Conservation (phyloP, 2,113 vertebrate species). For the Balaeniceps rex region DNA sequence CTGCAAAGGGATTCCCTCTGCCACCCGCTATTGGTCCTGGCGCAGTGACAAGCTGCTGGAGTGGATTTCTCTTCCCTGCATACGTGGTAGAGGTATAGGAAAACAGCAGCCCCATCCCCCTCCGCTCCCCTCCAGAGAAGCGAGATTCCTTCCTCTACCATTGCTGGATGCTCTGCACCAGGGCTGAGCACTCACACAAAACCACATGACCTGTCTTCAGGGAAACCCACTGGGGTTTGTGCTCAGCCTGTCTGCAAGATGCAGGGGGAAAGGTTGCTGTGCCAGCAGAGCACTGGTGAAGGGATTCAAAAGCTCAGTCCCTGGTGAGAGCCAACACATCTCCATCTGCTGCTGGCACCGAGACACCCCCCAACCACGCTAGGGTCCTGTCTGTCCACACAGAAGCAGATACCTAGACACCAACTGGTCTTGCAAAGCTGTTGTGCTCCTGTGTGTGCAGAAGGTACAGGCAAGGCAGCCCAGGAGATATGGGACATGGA, state of each 20-base stretch:
- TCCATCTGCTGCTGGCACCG: neutral
- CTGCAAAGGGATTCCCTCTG: conserved; percentile 42
- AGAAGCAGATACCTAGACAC: neutral
- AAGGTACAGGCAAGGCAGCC: neutral
- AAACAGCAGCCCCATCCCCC: neutral
- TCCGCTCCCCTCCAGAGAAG: neutral
- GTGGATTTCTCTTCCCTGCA: neutral
- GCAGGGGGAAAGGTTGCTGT: neutral
- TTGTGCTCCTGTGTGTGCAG: fast-evolving
- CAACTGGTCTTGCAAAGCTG: neutral
- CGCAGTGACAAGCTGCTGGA: neutral
- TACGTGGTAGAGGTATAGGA: neutral
- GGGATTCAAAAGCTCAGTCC: neutral
- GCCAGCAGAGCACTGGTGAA: neutral
- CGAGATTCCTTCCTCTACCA: neutral
- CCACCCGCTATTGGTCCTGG: conserved; percentile 10
- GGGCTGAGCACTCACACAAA: neutral
- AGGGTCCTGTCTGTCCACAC: neutral
- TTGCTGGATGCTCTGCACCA: neutral
- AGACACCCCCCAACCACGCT: neutral
- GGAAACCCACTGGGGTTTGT: fast-evolving
- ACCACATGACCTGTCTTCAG: fast-evolving
- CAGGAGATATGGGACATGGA: no score
- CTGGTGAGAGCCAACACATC: neutral
- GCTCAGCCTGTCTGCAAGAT: neutral